Percentiles rank a stretch among this genome's conserved stretches.
Conservation (phyloP, 2,113 vertebrate genomes). For the Boleophthalmus pectinirostris region DNA sequence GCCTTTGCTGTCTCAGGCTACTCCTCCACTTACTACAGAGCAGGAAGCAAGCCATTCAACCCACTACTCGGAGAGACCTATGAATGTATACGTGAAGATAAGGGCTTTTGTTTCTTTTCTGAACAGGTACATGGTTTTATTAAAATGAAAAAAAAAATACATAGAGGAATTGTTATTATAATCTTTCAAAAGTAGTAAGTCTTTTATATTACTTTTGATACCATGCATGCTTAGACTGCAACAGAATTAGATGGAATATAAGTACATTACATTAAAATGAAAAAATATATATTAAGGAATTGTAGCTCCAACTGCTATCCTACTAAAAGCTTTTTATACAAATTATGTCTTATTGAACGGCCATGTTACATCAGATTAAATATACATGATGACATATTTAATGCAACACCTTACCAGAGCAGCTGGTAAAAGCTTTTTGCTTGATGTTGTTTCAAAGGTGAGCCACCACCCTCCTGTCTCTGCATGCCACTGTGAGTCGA, state of each 20-base stretch:
- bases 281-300: background rate
- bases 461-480: slow-evolving; percentile 99
- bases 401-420: slow-evolving; percentile 9
- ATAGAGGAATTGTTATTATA: background rate
- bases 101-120: slow-evolving; percentile 97
- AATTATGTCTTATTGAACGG: background rate
- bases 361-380: background rate
- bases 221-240: too few relatives aligned
- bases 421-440: slow-evolving; percentile 37
- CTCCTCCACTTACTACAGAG: slow-evolving; percentile 96
- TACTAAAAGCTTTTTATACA: background rate
- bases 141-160: background rate
- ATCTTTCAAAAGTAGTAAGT: too few relatives aligned
- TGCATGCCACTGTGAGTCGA: slow-evolving; percentile 98
- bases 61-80: slow-evolving; percentile 97
- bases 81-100: slow-evolving; percentile 97
- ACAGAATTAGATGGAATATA: too few relatives aligned
- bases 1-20: slow-evolving; percentile 98
- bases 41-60: slow-evolving; percentile 99
- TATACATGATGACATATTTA: slow-evolving; percentile 1
- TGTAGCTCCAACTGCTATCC: too few relatives aligned
- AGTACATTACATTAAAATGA: background rate
- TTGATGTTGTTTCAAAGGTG: slow-evolving; percentile 81
- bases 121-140: slow-evolving; percentile 85
- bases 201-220: too few relatives aligned